Percentiles rank a stretch among this genome's conserved stretches.
Evolutionary conservation across 2,113 vertebrate species (phyloP).

Genomic region (Pelecanus crispus): DNA sequence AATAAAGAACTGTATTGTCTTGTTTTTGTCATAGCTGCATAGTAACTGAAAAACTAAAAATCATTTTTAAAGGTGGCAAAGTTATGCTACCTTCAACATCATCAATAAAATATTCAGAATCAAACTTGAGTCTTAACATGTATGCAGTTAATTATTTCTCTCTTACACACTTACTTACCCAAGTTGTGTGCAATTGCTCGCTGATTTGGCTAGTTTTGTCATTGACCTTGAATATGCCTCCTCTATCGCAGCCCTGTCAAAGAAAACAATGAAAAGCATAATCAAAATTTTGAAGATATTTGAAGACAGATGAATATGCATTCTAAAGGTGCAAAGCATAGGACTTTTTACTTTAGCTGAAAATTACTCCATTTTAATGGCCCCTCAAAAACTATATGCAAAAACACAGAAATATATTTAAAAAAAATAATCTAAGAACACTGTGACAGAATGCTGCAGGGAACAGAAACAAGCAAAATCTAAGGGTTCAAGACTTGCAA

Average conservation of each 20-base stretch:
- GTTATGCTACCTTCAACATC: not conserved
- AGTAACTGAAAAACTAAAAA: not conserved
- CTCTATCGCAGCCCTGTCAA: conserved; percentile 89
- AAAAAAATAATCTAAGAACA: not conserved
- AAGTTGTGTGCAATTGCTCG: conserved; percentile 92
- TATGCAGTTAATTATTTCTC: not conserved
- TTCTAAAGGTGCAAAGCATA: not conserved
- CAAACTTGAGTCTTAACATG: not conserved
- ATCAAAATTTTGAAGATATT: not conserved
- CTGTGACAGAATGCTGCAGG: not conserved
- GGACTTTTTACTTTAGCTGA: not conserved
- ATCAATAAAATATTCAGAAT: not conserved
- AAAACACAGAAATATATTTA: not conserved
- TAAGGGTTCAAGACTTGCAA: not conserved
- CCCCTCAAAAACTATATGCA: not conserved
- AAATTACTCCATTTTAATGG: not conserved
- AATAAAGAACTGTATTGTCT: not conserved
- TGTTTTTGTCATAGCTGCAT: not conserved
- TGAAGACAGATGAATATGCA: not conserved
- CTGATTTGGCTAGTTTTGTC: conserved; percentile 94
- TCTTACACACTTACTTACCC: conserved; percentile 79
- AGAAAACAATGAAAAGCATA: conserved; percentile 1
- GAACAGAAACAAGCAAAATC: not conserved
- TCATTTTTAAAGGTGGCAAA: not conserved
- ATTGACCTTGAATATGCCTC: conserved; percentile 94